A percentile compares a stretch with the other conserved stretches of the same genome.
Conservation (phyloP, 1,140 invertebrate species). For the Drosophila murphyi region DNA sequence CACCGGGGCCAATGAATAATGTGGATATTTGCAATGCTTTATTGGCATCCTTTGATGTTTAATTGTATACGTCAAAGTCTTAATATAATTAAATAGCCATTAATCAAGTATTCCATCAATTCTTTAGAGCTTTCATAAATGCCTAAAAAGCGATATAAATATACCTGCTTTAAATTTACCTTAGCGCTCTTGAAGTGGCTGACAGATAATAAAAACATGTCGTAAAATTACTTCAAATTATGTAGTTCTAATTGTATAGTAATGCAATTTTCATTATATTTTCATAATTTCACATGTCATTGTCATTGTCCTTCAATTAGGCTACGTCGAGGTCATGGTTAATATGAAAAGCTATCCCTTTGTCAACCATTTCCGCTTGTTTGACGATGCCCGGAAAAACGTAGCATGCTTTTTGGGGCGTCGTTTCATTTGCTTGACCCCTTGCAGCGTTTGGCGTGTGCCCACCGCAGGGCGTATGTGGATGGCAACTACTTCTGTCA, state of each 20-base stretch:
- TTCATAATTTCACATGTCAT: slow-evolving; percentile 13
- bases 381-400: slow-evolving; percentile 12
- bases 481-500: slow-evolving; percentile 60
- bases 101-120: neutral
- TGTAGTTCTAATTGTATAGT: too few species aligned
- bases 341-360: neutral
- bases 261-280: neutral
- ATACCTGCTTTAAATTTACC: neutral
- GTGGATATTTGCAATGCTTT: slow-evolving; percentile 6
- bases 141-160: too few species aligned
- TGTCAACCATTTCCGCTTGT: slow-evolving; percentile 6
- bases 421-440: slow-evolving; percentile 62
- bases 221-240: too few species aligned
- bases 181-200: too few species aligned
- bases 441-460: slow-evolving; percentile 29
- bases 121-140: neutral
- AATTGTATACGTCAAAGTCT: neutral
- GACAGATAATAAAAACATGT: too few species aligned
- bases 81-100: neutral
- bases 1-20: neutral
- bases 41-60: neutral
- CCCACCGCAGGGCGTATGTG: slow-evolving; percentile 32
- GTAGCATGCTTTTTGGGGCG: slow-evolving; percentile 47
- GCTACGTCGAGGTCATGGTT: neutral
- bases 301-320: slow-evolving; percentile 14